phyloP scores from a whole-genome alignment of 2,888 invertebrate species.

The Xestoiulus laeticollis region DNA sequence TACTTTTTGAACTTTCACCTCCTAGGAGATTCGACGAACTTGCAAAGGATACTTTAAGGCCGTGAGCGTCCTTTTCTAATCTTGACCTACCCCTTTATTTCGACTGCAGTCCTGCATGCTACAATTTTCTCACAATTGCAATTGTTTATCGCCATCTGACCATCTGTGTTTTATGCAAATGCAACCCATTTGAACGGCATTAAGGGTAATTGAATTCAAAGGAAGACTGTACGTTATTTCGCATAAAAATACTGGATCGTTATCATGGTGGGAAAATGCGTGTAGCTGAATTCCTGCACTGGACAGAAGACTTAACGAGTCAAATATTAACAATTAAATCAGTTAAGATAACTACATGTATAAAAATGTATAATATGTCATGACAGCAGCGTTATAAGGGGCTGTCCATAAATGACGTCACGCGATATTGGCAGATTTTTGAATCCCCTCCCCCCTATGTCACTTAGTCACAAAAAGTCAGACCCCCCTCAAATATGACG shows the following conservation, averaged over 20 bases:
- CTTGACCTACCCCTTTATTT: not conserved
- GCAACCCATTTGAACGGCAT: not conserved
- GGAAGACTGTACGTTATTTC: not conserved
- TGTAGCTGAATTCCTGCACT: not conserved
- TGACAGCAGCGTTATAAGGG: no score
- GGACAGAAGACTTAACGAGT: not conserved
- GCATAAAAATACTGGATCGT: not conserved
- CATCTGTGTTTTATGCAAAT: not conserved
- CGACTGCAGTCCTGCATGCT: not conserved
- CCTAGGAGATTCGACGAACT: not conserved
- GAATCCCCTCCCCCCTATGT: no score
- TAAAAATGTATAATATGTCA: not conserved
- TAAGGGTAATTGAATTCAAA: not conserved
- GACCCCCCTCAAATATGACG: no score
- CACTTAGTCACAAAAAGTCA: no score
- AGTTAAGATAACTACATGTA: not conserved
- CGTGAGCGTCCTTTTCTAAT: not conserved
- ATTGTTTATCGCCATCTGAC: not conserved
- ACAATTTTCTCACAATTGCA: no score
- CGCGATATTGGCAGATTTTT: no score
- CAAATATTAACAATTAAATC: not conserved
- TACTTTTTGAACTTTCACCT: not conserved
- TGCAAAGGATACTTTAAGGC: not conserved
- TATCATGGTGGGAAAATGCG: not conserved
- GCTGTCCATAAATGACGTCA: no score